Evolutionary conservation across 1,140 invertebrate genomes (phyloP), one percentile per base, ranked within the genome.

Genomic region (Drosophila rhopaloa): DNA sequence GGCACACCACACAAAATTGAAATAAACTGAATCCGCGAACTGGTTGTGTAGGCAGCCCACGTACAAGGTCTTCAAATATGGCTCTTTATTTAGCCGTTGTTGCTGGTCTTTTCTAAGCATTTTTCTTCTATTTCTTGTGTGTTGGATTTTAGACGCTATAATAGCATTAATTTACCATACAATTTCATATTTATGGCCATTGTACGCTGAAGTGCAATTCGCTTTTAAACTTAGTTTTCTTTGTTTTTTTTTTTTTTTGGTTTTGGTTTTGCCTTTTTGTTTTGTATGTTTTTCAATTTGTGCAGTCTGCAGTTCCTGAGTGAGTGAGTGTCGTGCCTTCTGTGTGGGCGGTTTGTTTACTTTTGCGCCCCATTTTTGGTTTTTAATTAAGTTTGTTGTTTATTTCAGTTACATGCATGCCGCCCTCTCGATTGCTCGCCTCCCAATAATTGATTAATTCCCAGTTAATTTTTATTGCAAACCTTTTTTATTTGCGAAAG

Each of bases 11-110:
- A 81, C 62, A 68, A 84, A 85, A 85, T 85, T 85, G 78, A 81
- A 85, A 78, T 86, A 61, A 85, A 70, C 73, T 78, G 63, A 86
- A 88, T 76, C 66, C 70, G 79, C 76, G 76, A 82, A 86, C 83
- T 86, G 83, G 83, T 86, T 86, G 83, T 88, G 83, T 86, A 88
- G 83, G 83, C 83, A 83, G 83, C 83, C 75, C 83, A 86, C 83
- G 83, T 86, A 86, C 83, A 86, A 86, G 83, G 83, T 86, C 83
- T 86, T 86, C 83, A 83, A 88, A 86, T 88, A 86, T 88, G 83
- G 79, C 83, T 89, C 59, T 88, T 88, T 88, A 74, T 75, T 72
- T 38, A 61, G 55, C 66, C 48, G 51, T 46, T 47, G 55, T 51
- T 63, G 47, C 74, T 79, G 59, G 46, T 67, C 44, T 76, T 85